Evolutionary conservation across 2,888 invertebrate genomes (phyloP).

Genomic region (Tipula unca): DNA sequence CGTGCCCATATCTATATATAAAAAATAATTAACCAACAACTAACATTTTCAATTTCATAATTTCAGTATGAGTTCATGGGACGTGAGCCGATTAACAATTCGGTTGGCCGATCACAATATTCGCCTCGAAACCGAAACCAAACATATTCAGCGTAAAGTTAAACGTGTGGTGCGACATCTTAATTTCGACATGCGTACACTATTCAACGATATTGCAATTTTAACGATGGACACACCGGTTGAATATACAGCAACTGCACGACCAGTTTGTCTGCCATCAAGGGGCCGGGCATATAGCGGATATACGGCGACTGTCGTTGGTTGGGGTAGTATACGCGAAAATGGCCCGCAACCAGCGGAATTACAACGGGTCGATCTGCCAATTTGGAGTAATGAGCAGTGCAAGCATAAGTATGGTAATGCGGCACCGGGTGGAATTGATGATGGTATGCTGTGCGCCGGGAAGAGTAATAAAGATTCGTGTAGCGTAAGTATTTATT

Average conservation of each 20-base stretch:
- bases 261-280: slow-evolving; percentile 68
- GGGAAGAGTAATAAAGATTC: slow-evolving; percentile 78
- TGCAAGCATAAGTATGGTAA: slow-evolving; percentile 72
- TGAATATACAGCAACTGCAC: slow-evolving; percentile 58
- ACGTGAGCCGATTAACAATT: slow-evolving; percentile 72
- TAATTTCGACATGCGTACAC: slow-evolving; percentile 71
- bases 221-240: slow-evolving; percentile 71
- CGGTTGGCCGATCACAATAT: slow-evolving; percentile 79
- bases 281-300: slow-evolving; percentile 54
- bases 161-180: slow-evolving; percentile 77
- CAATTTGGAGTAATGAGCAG: slow-evolving; percentile 71
- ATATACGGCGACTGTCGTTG: slow-evolving; percentile 69
- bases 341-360: slow-evolving; percentile 74
- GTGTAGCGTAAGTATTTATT: slow-evolving; percentile 72
- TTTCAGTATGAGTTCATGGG: slow-evolving; percentile 79
- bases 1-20: not conserved
- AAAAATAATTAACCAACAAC: not conserved
- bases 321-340: slow-evolving; percentile 79
- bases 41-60: not conserved
- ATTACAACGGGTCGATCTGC: slow-evolving; percentile 75
- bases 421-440: slow-evolving; percentile 81
- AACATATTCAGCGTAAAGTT: slow-evolving; percentile 68
- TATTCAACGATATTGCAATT: slow-evolving; percentile 80
- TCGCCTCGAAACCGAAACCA: slow-evolving; percentile 61
- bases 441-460: slow-evolving; percentile 81